Evolutionary conservation across 37 sponge, comb jelly and placozoan species (phyloP).

Genomic region (Halisarca cf. caerulea): DNA sequence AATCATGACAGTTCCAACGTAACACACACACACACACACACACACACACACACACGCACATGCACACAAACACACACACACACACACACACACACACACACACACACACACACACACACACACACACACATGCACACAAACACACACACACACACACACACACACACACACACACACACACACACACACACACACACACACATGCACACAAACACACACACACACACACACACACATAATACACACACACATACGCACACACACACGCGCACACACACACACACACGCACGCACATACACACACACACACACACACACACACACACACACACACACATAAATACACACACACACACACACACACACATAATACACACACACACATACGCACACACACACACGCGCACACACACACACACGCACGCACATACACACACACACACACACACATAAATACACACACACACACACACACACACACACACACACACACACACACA

Average conservation of each 20-base stretch:
- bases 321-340: conserved; percentile 22
- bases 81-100: too few species aligned
- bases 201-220: not conserved
- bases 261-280: conserved; percentile 7
- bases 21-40: too few species aligned
- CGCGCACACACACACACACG: conserved; percentile 8
- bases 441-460: conserved; percentile 10
- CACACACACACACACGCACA: too few species aligned
- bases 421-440: conserved; percentile 17
- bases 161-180: too few species aligned
- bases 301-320: conserved; percentile 25
- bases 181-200: too few species aligned
- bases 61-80: too few species aligned
- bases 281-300: conserved; percentile 6
- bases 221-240: conserved; percentile 17
- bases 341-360: conserved; percentile 19
- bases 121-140: too few species aligned
- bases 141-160: too few species aligned
- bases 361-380: conserved; percentile 16
- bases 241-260: conserved; percentile 12
- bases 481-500: conserved; percentile 28
- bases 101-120: too few species aligned
- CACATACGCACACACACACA: conserved; percentile 25
- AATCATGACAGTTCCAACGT: too few species aligned
- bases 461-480: conserved; percentile 27